Percentiles rank a stretch among this genome's conserved stretches.
Conservation (phyloP, 92 coral and sea anemone species). For the Palythoa grandis region DNA sequence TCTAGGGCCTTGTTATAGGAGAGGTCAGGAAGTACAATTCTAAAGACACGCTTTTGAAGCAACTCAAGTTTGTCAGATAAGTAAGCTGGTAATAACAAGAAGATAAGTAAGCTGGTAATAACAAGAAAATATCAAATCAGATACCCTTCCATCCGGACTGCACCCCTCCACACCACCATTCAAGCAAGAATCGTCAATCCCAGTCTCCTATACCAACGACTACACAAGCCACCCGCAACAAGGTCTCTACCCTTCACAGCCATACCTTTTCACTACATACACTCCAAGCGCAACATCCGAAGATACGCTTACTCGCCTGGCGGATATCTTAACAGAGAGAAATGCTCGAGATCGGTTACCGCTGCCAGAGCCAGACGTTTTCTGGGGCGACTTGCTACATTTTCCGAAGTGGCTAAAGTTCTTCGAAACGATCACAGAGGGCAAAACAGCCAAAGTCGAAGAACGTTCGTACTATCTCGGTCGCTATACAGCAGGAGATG, state of each 20-base stretch:
- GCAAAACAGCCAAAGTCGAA: conserved; percentile 30
- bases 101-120: no score
- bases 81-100: no score
- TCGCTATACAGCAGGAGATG: conserved; percentile 61
- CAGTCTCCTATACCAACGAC: conserved; percentile 4
- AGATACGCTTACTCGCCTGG: conserved; percentile 40
- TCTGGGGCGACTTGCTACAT: conserved; percentile 52
- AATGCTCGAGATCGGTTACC: conserved; percentile 46
- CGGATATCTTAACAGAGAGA: conserved; percentile 53
- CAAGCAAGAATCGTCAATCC: conserved; percentile 9
- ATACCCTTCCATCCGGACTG: neutral
- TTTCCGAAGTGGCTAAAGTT: conserved; percentile 62
- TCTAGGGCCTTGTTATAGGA: no score
- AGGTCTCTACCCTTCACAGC: neutral
- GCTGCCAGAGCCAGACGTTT: conserved; percentile 59
- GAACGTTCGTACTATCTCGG: conserved; percentile 56
- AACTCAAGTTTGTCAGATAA: no score
- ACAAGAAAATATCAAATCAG: conserved; percentile 13
- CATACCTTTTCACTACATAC: conserved; percentile 15
- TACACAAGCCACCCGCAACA: conserved; percentile 17
- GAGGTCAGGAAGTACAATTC: no score
- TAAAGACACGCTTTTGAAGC: no score
- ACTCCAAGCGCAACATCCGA: conserved; percentile 36
- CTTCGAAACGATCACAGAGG: conserved; percentile 61
- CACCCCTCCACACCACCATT: neutral